Base-by-base conservation (phyloP, 2,888 invertebrate species). In the Drosophila flavopinicola region DNA sequence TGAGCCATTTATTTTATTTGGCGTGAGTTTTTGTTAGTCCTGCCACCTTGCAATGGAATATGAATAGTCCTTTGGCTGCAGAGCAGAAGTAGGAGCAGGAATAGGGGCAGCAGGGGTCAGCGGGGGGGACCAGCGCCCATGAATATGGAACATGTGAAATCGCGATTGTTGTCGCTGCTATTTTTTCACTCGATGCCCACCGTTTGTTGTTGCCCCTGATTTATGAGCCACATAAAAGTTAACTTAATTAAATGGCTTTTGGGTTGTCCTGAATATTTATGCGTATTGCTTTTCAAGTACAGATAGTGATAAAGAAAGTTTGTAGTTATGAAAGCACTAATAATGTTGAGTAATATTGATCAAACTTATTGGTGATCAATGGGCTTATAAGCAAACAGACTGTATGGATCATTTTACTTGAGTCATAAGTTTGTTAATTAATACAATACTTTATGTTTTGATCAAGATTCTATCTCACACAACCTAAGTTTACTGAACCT, bases 171-270 rank as follows among this genome's bases (percentile, higher is more conserved):
- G 52, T 48, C 39, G 20, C 44, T 37, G 37, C 27, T 13, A 44
- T 66, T 61, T 73, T 63, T 67, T 64, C 53, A 59, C 44, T 67
- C 41, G 74, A 45, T 75, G 70, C 75, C 76, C 77, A 79, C 74
- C 65, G 69, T 84, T 73, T 69, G 75, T 51, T 66, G 65, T 49
- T 65, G 49, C 30, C 23, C 33, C 57, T 56, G 57, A 78, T 85
- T 88, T 88, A 88, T 78, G 87, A 64, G 71, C 67, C 85, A 83
- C 84, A 88, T 88, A 85, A 85, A 85, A 79, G 85, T 72, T 68
- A 83, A 85, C 71, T 77, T 88, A 85, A 85, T 85, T 79, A 88
- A 88, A 85, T 87, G 77, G 73, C 66, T 72, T 85, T 64, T 71
- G 68, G 65, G 25, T 64, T 60, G 52, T 44, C n/a, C 30, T 54